Percentiles rank a stretch among this genome's conserved stretches.
Conservation (phyloP, 2,113 vertebrate genomes). For the Neolamprologus longior region DNA sequence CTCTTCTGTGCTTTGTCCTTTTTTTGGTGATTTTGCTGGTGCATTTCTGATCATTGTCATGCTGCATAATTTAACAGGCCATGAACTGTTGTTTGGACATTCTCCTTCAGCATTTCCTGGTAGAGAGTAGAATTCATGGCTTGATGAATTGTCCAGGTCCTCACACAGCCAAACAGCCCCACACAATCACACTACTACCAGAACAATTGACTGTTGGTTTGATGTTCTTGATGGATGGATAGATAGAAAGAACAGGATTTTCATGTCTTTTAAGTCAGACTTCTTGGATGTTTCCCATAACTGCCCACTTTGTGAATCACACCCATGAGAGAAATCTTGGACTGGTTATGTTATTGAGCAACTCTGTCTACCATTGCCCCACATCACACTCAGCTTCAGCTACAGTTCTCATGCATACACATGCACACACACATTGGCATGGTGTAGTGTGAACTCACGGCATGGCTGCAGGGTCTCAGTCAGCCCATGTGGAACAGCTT, state of each 20-base stretch:
- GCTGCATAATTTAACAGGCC: background rate
- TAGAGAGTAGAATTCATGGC: background rate
- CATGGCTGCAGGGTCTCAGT: background rate
- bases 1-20: background rate
- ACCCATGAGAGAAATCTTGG: slow-evolving; percentile 21
- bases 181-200: background rate
- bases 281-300: slow-evolving; percentile 4
- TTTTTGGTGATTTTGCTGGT: background rate
- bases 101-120: background rate
- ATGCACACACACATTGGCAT: background rate
- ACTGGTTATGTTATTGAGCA: slow-evolving; percentile 32
- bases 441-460: slow-evolving; percentile 41
- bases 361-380: slow-evolving; percentile 18
- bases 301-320: slow-evolving; percentile 41
- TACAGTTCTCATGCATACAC: background rate
- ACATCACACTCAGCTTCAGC: background rate
- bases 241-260: background rate
- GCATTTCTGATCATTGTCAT: background rate
- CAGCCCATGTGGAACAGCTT: slow-evolving; percentile 8
- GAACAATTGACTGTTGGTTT: background rate
- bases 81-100: background rate
- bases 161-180: background rate
- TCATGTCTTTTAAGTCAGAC: background rate
- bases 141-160: background rate
- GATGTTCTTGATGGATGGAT: background rate